These are phyloP conservation scores for Torymus texanus DNA, from an alignment of 2,888 invertebrate genomes.

Conservation along the genomic window DNA sequence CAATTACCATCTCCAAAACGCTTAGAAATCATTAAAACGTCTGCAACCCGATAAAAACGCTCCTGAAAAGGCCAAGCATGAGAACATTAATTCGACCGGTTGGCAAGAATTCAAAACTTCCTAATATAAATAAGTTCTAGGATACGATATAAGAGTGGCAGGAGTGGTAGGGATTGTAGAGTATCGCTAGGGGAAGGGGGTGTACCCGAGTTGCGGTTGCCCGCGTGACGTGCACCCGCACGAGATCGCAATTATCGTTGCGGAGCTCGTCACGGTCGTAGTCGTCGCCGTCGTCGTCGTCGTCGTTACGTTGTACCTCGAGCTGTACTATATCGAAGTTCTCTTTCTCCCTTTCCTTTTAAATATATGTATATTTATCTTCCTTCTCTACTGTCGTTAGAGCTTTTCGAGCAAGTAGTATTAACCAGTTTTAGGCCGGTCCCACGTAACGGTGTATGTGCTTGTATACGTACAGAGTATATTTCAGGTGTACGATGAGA, in stretches of 20 bases:
- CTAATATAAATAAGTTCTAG: neutral
- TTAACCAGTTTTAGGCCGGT: conserved; percentile 66
- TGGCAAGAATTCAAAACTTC: conserved; percentile 58
- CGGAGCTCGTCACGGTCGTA: conserved; percentile 18
- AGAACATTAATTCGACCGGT: conserved; percentile 53
- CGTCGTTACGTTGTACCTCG: neutral
- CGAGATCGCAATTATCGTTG: conserved; percentile 32
- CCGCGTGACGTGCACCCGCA: too few relatives aligned
- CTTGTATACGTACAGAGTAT: neutral
- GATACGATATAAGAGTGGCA: neutral
- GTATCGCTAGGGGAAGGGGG: too few relatives aligned
- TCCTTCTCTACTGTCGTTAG: neutral
- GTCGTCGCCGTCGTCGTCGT: conserved; percentile 5
- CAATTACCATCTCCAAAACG: too few relatives aligned
- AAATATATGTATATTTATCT: too few relatives aligned
- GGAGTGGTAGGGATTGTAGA: neutral
- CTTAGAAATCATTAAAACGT: too few relatives aligned
- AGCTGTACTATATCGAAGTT: conserved; percentile 58
- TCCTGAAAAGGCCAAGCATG: conserved; percentile 30
- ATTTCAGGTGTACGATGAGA: too few relatives aligned
- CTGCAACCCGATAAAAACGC: neutral
- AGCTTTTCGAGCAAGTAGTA: conserved; percentile 62
- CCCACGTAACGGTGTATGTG: conserved; percentile 46
- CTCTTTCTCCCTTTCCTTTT: neutral
- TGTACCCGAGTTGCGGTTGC: neutral